Conservation (phyloP, 2,888 invertebrate species). For the Dynastes hyllus region DNA sequence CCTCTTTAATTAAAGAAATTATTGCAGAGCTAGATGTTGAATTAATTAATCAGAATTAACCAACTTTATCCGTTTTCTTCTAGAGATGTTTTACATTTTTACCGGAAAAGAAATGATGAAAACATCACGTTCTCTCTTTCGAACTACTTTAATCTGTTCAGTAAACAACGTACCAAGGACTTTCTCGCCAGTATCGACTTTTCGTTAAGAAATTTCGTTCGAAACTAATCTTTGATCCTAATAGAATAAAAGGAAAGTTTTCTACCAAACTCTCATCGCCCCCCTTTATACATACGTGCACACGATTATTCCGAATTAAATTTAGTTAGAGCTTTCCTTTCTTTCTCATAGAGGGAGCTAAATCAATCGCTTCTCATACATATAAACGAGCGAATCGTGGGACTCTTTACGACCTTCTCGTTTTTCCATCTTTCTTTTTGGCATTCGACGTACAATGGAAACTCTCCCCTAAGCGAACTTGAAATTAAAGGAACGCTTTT, state of each 20-base stretch:
- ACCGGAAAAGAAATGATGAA: no score
- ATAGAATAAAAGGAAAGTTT: slow-evolving; percentile 14
- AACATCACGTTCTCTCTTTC: no score
- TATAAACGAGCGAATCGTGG: slow-evolving; percentile 23
- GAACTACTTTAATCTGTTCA: not conserved
- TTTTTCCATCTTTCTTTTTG: not conserved
- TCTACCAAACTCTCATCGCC: not conserved
- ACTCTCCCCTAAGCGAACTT: slow-evolving; percentile 6
- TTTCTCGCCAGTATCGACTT: not conserved
- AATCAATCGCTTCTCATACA: slow-evolving; percentile 36
- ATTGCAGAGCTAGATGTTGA: no score
- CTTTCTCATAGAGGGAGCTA: slow-evolving; percentile 5
- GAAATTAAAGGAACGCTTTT: slow-evolving; percentile 1
- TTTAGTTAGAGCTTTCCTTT: slow-evolving; percentile 20
- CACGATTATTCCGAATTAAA: not conserved
- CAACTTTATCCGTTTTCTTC: no score
- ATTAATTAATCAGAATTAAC: no score
- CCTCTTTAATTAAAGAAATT: no score
- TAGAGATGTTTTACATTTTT: no score
- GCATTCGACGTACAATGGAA: no score
- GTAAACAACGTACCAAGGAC: not conserved
- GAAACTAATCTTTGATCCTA: slow-evolving; percentile 17
- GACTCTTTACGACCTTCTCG: not conserved
- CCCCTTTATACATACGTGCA: not conserved
- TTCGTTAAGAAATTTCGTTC: slow-evolving; percentile 7